Percentiles rank a stretch among this genome's conserved stretches.
Conservation (phyloP, 2,888 invertebrate species). For the Drosophila meridiana region DNA sequence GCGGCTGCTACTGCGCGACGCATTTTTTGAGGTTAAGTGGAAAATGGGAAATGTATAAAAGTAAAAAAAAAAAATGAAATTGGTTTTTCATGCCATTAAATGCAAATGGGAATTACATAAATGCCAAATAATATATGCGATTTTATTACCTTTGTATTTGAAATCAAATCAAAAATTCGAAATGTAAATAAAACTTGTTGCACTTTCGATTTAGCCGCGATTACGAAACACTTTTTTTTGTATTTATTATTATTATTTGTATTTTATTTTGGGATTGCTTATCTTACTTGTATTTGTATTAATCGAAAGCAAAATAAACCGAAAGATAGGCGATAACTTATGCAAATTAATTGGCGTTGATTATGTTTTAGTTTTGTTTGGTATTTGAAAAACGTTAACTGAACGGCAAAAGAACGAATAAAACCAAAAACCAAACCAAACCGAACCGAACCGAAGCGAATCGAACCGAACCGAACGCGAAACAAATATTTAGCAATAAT, state of each 20-base stretch:
- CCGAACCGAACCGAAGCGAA: conserved; percentile 58
- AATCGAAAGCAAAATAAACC: conserved; percentile 49
- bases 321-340: conserved; percentile 46
- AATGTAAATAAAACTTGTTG: conserved; percentile 54
- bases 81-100: conserved; percentile 10
- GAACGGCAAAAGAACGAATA: conserved; percentile 51
- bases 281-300: conserved; percentile 44
- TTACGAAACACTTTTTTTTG: conserved; percentile 74
- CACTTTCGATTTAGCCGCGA: conserved; percentile 45
- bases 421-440: conserved; percentile 59
- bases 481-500: conserved; percentile 67
- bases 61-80: conserved; percentile 17
- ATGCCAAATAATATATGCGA: conserved; percentile 5
- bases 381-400: conserved; percentile 42
- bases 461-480: conserved; percentile 68
- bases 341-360: conserved; percentile 39
- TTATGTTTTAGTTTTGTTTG: conserved; percentile 37
- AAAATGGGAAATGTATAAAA: conserved; percentile 16
- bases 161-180: conserved; percentile 1
- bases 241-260: background rate
- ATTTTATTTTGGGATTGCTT: conserved; percentile 10
- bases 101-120: conserved; percentile 52
- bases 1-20: conserved; percentile 25
- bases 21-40: conserved; percentile 72
- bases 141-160: conserved; percentile 29